Evolutionary conservation across 2,113 vertebrate species (phyloP), one percentile per base, ranked within the genome.

Genomic region (Bostrychus sinensis): DNA sequence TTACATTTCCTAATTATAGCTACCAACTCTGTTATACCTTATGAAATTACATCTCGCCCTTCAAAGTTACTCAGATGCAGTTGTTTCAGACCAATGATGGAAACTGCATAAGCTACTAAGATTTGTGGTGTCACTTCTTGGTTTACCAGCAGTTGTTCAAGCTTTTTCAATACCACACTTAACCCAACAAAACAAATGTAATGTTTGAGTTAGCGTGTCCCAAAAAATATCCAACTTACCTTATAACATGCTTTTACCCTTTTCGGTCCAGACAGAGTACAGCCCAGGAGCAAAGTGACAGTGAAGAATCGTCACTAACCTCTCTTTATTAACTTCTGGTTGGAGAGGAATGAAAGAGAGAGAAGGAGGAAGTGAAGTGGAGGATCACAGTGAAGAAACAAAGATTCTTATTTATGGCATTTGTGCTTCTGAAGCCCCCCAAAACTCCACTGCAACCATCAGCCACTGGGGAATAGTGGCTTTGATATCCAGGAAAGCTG

Each of bases 301-400:
- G 89, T 93, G 93, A 94, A 91, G 93, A 94, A 93, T 94, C 91
- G 90, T 92, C 90, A 87, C 89, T 93, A 93, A 93, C 92, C 92
- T 80, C 8, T 9, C 5, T 62, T 80, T 76, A 89, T 88, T 86
- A 83, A 77, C 65, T 75, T 66, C 67, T 58, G 75, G 80, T 67
- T 62, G 59, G 54, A 16, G 51, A 73, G 64, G 57, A 38, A 50
- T 51, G 60, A 14, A 70, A 28, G n/a, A n/a, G n/a, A 28, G 42
- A 34, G 30, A n/a, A 46, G 32, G 26, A 54, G 46, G 38, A 74
- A 70, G 53, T 38, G 48, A 28, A 55, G 58, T 74, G 50, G 59
- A 51, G 17, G 58, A 64, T 68, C 45, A 65, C 59, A 56, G 16
- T 23, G 54, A 34, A 56, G 26, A 57, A 63, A 58, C 19, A 60